A percentile compares a stretch with the other conserved stretches of the same genome.
Evolutionary conservation across 2,888 invertebrate genomes (phyloP).

Genomic region (Mesoligia furuncula): DNA sequence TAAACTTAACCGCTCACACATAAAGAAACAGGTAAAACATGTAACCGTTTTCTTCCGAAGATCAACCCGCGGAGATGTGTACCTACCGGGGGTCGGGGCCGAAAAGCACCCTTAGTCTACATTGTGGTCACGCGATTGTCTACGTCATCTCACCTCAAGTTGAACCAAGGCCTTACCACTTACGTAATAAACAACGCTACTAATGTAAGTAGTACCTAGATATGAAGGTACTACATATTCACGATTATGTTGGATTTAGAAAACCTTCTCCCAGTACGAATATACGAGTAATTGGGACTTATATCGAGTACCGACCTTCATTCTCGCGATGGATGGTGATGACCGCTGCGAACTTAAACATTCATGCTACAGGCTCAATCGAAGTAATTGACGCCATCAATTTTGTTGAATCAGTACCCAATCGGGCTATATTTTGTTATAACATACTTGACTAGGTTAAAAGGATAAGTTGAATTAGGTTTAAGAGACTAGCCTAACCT

Average conservation of each 20-base stretch:
- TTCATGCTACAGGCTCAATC: conserved; percentile 65
- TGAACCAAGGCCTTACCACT: neutral
- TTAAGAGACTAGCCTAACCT: conserved; percentile 9
- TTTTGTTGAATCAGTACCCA: conserved; percentile 62
- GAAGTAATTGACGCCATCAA: conserved; percentile 66
- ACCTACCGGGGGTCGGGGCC: too few species aligned
- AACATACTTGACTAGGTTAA: conserved; percentile 40
- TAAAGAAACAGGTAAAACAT: too few species aligned
- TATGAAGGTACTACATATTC: neutral
- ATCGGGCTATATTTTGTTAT: conserved; percentile 45
- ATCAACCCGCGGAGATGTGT: too few species aligned
- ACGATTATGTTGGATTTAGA: neutral
- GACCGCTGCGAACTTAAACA: conserved; percentile 60
- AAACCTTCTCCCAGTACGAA: conserved; percentile 4
- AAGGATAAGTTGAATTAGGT: conserved; percentile 13
- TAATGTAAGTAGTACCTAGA: neutral
- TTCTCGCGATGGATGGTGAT: conserved; percentile 66
- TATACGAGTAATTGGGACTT: conserved; percentile 33
- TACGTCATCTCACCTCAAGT: neutral
- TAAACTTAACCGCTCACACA: too few species aligned
- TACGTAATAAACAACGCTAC: neutral
- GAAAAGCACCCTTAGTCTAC: too few species aligned
- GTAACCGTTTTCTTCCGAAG: too few species aligned
- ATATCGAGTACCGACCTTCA: conserved; percentile 49
- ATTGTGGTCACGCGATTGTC: neutral